phyloP scores from a whole-genome alignment of 2,113 vertebrate genomes.

The Cebus imitator region DNA sequence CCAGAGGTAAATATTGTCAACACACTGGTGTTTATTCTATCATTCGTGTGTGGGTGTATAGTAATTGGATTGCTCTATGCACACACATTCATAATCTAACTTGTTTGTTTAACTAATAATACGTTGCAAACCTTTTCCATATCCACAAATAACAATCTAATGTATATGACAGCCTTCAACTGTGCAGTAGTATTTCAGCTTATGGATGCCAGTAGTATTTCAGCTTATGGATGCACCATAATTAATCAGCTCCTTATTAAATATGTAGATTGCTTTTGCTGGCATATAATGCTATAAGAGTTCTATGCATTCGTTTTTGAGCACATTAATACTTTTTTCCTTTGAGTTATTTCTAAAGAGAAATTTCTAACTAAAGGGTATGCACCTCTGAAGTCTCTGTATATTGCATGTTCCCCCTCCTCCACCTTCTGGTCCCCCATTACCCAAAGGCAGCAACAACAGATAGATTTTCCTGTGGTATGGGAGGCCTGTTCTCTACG shows the following conservation, averaged over 20 bases:
- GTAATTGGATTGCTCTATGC: not conserved
- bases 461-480: accelerated
- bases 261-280: not conserved
- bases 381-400: not conserved
- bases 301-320: not conserved
- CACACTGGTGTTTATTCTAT: not conserved
- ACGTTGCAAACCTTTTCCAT: not conserved
- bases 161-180: not conserved
- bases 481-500: not conserved
- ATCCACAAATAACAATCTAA: not conserved
- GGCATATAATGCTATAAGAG: not conserved
- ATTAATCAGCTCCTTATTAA: not conserved
- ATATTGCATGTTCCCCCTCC: accelerated
- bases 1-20: not conserved
- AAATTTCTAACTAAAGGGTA: not conserved
- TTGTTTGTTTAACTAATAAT: not conserved
- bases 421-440: not conserved
- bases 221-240: not conserved
- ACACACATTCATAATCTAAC: not conserved
- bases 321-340: not conserved
- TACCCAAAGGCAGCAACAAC: not conserved
- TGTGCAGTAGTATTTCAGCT: not conserved
- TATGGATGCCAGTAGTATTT: not conserved
- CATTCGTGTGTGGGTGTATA: no score
- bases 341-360: not conserved